phyloP scores from a whole-genome alignment of 2,888 invertebrate genomes.

The Leptothorax acervorum region DNA sequence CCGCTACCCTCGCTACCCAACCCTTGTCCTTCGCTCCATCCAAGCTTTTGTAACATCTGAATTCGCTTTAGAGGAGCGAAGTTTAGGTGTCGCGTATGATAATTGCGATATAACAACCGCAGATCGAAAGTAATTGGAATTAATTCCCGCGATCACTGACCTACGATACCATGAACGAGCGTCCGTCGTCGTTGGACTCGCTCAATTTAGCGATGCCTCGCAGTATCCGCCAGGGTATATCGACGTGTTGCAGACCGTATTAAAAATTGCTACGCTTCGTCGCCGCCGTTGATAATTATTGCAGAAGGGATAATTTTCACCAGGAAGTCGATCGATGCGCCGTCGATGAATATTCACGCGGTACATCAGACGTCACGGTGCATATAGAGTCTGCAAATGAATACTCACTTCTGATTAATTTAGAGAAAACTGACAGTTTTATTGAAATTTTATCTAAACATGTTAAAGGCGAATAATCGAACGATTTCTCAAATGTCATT shows the following conservation, averaged over 20 bases:
- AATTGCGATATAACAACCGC: not conserved
- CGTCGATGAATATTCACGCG: slow-evolving; percentile 34
- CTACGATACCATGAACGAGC: slow-evolving; percentile 68
- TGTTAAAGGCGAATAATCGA: not conserved
- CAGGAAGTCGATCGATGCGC: slow-evolving; percentile 9
- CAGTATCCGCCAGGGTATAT: not conserved
- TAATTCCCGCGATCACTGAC: slow-evolving; percentile 72
- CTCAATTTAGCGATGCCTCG: slow-evolving; percentile 58
- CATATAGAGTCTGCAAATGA: slow-evolving; percentile 24
- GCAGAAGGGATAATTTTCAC: not conserved
- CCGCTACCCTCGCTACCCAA: slow-evolving; percentile 95
- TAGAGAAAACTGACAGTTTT: not conserved
- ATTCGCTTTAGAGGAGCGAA: slow-evolving; percentile 80
- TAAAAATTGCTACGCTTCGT: slow-evolving; percentile 30
- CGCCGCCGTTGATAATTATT: slow-evolving; percentile 18
- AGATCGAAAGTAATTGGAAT: slow-evolving; percentile 53
- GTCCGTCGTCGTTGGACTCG: slow-evolving; percentile 67
- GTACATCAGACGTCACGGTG: slow-evolving; percentile 7
- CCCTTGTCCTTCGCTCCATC: slow-evolving; percentile 98
- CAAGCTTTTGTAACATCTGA: slow-evolving; percentile 98
- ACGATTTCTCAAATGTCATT: not conserved
- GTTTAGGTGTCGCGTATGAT: not conserved
- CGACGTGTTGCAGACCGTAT: not conserved
- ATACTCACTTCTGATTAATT: not conserved
- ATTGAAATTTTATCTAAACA: not conserved